A percentile compares a stretch with the other conserved stretches of the same genome.
Conservation (phyloP, 2,797 vertebrate species). For the Fratercula arctica region DNA sequence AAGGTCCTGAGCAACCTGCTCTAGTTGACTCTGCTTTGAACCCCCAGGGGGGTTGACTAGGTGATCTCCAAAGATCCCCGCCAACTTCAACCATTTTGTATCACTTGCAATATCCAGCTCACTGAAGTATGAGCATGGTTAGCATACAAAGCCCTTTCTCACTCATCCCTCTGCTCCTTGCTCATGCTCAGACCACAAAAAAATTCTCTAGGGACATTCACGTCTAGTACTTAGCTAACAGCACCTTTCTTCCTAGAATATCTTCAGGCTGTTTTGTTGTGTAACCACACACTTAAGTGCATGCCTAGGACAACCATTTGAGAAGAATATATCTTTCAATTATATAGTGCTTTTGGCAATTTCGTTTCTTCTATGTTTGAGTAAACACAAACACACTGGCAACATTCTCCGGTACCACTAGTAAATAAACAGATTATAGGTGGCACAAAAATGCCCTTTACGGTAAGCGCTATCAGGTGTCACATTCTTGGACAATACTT, state of each 20-base stretch:
- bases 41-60: not conserved
- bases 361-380: not conserved
- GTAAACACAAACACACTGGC: not conserved
- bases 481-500: not conserved
- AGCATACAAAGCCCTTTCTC: not conserved
- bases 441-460: not conserved
- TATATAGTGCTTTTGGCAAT: not conserved
- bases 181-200: not conserved
- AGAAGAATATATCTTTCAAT: not conserved
- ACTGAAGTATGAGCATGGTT: not conserved
- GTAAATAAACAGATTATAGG: not conserved
- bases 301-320: not conserved
- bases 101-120: not conserved
- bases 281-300: not conserved
- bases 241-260: not conserved
- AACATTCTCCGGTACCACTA: not conserved
- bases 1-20: not conserved
- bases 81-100: not conserved
- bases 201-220: not conserved
- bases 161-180: not conserved
- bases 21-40: not conserved
- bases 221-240: not conserved
- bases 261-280: not conserved
- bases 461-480: not conserved
- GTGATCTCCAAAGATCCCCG: not conserved